These are phyloP conservation scores for Palythoa grandiflora DNA, from an alignment of 92 coral and sea anemone species.

Conservation along the genomic window DNA sequence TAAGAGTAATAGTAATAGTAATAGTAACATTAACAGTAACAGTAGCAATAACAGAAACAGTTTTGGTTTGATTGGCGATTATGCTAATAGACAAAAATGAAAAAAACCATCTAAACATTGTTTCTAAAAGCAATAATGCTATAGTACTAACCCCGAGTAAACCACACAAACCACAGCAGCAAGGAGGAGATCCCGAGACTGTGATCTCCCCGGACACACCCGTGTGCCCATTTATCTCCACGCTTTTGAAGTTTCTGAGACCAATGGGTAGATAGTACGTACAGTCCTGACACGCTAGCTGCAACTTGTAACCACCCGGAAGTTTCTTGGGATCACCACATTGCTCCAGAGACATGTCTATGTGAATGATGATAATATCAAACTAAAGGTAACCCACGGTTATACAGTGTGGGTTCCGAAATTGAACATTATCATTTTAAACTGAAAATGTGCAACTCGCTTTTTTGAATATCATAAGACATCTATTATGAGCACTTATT, in stretches of 20 bases:
- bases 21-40: too few species aligned
- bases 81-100: too few species aligned
- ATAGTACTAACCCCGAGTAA: conserved; percentile 70
- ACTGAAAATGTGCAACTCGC: too few species aligned
- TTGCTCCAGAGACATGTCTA: conserved; percentile 65
- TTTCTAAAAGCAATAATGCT: not conserved
- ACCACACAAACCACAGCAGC: conserved; percentile 43
- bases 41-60: too few species aligned
- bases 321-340: conserved; percentile 85
- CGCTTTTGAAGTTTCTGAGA: conserved; percentile 76
- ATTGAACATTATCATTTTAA: too few species aligned
- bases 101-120: too few species aligned
- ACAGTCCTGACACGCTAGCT: conserved; percentile 68
- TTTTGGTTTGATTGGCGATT: not conserved
- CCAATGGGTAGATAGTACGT: conserved; percentile 85
- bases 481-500: too few species aligned
- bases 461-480: too few species aligned
- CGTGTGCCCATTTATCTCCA: conserved; percentile 81
- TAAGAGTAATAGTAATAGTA: not conserved
- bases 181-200: not conserved
- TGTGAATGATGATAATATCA: not conserved
- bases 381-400: too few species aligned
- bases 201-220: conserved; percentile 76
- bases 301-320: conserved; percentile 79
- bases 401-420: too few species aligned